Percentiles rank a stretch among this genome's conserved stretches.
Evolutionary conservation across 64 coral and sea anemone genomes (phyloP).

Genomic region (Stichodactyla helianthus): DNA sequence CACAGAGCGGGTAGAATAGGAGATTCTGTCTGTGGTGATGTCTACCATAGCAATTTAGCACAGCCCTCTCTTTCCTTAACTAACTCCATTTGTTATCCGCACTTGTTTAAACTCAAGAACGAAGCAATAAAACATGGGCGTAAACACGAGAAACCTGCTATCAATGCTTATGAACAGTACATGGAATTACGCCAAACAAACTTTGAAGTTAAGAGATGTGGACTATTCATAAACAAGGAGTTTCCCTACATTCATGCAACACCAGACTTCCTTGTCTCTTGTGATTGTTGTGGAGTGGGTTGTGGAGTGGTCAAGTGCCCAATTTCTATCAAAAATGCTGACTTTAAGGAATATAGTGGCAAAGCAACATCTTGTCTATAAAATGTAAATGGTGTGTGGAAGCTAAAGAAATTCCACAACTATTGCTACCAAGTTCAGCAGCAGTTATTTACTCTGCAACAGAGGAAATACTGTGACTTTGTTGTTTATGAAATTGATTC

Average conservation of each 20-base stretch:
- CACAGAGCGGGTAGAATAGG: too few relatives aligned
- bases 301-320: slow-evolving; percentile 75
- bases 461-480: slow-evolving; percentile 28
- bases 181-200: neutral
- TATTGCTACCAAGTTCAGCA: slow-evolving; percentile 54
- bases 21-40: too few relatives aligned
- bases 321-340: slow-evolving; percentile 23
- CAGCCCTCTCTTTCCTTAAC: too few relatives aligned
- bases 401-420: slow-evolving; percentile 36
- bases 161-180: too few relatives aligned
- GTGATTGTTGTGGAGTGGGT: slow-evolving; percentile 19
- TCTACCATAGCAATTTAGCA: too few relatives aligned
- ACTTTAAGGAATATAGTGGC: slow-evolving; percentile 54
- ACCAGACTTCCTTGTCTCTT: slow-evolving; percentile 19
- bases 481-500: slow-evolving; percentile 11
- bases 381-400: slow-evolving; percentile 42
- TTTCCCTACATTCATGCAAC: slow-evolving; percentile 16
- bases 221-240: slow-evolving; percentile 40
- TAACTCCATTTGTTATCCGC: too few relatives aligned
- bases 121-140: too few relatives aligned
- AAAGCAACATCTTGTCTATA: slow-evolving; percentile 46
- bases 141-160: too few relatives aligned
- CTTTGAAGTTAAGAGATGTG: slow-evolving; percentile 31
- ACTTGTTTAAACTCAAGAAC: too few relatives aligned
- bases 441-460: slow-evolving; percentile 21